Percentiles rank a stretch among this genome's conserved stretches.
Evolutionary conservation across 2,113 vertebrate species (phyloP).

Genomic region (Pelmatolapia mariae): DNA sequence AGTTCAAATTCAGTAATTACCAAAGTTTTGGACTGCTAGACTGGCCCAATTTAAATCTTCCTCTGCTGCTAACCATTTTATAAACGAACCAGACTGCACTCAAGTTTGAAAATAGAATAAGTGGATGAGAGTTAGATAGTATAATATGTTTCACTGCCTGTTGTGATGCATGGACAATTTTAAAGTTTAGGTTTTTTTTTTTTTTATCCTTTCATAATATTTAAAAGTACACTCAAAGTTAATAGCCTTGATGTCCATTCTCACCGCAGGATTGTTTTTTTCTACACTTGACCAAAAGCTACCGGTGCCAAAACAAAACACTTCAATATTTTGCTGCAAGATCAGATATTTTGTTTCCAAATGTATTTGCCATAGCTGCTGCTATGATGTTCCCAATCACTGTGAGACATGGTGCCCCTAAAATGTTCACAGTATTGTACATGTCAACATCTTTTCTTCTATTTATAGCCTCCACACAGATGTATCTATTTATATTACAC

Average conservation of each 20-base stretch:
- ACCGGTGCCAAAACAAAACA: neutral
- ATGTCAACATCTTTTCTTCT: neutral
- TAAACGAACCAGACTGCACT: neutral
- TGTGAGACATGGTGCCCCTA: neutral
- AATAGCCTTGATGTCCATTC: neutral
- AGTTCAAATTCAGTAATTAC: neutral
- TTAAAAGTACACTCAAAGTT: neutral
- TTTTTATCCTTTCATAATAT: neutral
- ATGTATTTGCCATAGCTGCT: neutral
- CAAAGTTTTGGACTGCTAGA: neutral
- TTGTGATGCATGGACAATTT: neutral
- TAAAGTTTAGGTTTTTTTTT: neutral
- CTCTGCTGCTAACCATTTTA: neutral
- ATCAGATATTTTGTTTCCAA: neutral
- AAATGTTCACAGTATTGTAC: fast-evolving
- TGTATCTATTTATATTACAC: neutral
- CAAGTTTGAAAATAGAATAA: neutral
- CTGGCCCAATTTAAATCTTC: neutral
- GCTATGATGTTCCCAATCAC: neutral
- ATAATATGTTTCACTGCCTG: neutral
- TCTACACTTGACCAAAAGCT: neutral
- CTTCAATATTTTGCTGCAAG: neutral
- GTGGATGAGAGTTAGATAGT: neutral
- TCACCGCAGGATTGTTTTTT: neutral
- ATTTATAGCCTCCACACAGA: neutral